Evolutionary conservation across 2,888 invertebrate species (phyloP), one percentile per base, ranked within the genome.

Genomic region (Morpho deidamia): DNA sequence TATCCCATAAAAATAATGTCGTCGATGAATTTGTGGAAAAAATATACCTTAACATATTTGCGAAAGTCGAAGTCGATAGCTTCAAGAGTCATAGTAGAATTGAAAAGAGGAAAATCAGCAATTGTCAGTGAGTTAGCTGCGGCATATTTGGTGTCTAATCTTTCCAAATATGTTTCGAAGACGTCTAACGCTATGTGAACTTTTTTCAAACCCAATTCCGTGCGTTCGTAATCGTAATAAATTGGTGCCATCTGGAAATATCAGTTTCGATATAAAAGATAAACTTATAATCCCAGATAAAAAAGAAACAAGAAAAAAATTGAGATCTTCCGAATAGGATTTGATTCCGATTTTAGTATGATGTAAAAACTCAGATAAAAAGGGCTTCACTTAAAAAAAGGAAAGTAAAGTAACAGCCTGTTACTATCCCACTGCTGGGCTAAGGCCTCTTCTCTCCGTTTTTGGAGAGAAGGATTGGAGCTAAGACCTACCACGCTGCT

Each of bases 161-260:
- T 87, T 59, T 90, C 72, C 48, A 95, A 72, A 72, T 95, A 94
- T 0, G 92, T 93, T 63, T 95, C 92, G 62, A 95, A 93, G 14
- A 91, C 88, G 7, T 91, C 86, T 45, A 95, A 72, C 0, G 92
- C 92, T 59, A 94, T 93, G 62, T 93, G 89, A 0, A 93, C 89
- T 74, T 93, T 94, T 71, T 94, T 95, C 59, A 94, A 70, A 1
- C 92, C 91, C 51, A 93, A 78, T 0, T 93, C 91, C 0, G 93
- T 93, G 53, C 94, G 90, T 68, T 92, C 79, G 69, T 95, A 95
- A 69, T 93, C 94, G 64, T 93, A 95, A 75, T 94, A 95, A 68
- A 95, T 94, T 12, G 95, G 95, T 0, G 93, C 93, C 91, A 95
- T 90, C 94, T 94, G 72, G 42, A 78, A 49, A 46, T 43, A 32